These are phyloP conservation scores for Pipistrellus pipistrellus DNA, from an alignment of 2,797 vertebrate genomes.

Conservation along the genomic window DNA sequence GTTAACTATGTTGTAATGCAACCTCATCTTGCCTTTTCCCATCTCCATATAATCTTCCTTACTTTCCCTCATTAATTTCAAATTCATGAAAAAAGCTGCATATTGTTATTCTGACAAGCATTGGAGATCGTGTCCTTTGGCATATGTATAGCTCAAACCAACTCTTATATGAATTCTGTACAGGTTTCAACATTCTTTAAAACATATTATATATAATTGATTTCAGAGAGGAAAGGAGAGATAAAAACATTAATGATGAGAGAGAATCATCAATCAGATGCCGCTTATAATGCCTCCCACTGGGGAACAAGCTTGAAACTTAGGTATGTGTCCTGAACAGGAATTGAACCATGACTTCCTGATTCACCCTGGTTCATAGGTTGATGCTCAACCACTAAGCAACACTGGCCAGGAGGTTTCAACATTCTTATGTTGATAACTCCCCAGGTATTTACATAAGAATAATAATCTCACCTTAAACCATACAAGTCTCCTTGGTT, in stretches of 20 bases:
- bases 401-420: background rate
- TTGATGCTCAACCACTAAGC: too few relatives aligned
- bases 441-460: background rate
- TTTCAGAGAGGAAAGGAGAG: too few relatives aligned
- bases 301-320: too few relatives aligned
- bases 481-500: background rate
- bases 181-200: background rate
- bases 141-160: background rate
- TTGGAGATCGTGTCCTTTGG: background rate
- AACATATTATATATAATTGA: too few relatives aligned
- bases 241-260: too few relatives aligned
- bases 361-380: too few relatives aligned
- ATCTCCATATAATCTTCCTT: background rate
- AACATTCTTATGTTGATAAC: background rate
- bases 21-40: background rate
- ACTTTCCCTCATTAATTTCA: background rate
- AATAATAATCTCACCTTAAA: slow-evolving; percentile 14
- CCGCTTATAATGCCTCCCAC: too few relatives aligned
- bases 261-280: too few relatives aligned
- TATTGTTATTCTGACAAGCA: background rate
- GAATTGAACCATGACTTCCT: too few relatives aligned
- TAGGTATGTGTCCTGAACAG: too few relatives aligned
- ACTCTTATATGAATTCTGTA: background rate
- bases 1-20: background rate
- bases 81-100: background rate